phyloP scores from a whole-genome alignment of 1,140 invertebrate genomes.

The Pemphigus obesinymphae region DNA sequence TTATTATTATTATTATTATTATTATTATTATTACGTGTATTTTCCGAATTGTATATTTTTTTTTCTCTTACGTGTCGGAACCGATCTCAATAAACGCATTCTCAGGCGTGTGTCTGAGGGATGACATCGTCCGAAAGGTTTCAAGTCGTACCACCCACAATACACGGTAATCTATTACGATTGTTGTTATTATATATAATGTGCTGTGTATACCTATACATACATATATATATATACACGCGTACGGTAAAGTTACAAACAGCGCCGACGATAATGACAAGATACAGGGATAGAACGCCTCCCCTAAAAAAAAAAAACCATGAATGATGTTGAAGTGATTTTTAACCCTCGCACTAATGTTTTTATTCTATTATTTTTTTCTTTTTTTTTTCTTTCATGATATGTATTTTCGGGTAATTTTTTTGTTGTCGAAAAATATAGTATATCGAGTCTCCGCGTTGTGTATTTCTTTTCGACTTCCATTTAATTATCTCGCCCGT shows the following conservation, averaged over 20 bases:
- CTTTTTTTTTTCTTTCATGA: too few relatives aligned
- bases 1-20: too few relatives aligned
- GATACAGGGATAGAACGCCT: constrained; percentile 29
- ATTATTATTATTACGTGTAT: too few relatives aligned
- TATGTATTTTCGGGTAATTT: too few relatives aligned
- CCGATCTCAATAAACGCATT: too few relatives aligned
- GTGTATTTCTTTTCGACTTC: constrained; percentile 1
- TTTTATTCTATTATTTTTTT: too few relatives aligned
- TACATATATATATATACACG: too few relatives aligned
- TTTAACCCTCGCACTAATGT: not conserved
- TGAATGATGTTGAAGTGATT: constrained; percentile 17
- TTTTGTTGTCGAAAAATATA: not conserved
- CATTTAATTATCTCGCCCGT: constrained; percentile 17
- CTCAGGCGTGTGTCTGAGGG: not conserved
- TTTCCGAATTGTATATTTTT: too few relatives aligned
- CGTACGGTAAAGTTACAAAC: not conserved
- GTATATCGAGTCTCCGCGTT: too few relatives aligned
- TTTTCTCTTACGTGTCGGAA: not conserved
- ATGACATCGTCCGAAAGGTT: constrained; percentile 18
- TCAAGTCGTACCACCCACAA: constrained; percentile 27
- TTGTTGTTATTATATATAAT: constrained; percentile 25
- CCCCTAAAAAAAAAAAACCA: not conserved
- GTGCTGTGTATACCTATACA: too few relatives aligned
- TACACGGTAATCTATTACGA: constrained; percentile 28
- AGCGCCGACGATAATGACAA: constrained; percentile 37